These are phyloP conservation scores for Grantiella picta DNA, from an alignment of 2,113 vertebrate genomes.

Conservation along the genomic window DNA sequence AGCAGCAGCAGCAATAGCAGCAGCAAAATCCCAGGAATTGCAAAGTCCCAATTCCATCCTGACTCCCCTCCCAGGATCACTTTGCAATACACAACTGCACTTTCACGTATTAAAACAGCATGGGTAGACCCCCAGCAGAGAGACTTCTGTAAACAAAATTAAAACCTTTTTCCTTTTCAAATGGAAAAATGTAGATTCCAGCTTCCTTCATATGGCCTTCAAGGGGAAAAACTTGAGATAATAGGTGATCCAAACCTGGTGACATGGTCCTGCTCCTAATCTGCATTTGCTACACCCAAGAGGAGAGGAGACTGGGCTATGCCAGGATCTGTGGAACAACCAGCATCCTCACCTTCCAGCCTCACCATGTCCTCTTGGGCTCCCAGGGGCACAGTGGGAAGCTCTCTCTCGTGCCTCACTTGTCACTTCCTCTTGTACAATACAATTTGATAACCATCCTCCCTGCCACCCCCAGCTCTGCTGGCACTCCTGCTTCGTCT, in stretches of 20 bases:
- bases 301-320: neutral
- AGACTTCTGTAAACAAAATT: neutral
- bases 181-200: neutral
- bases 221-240: neutral
- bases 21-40: neutral
- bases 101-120: neutral
- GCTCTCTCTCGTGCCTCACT: fast-evolving
- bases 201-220: neutral
- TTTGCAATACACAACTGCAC: neutral
- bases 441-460: neutral
- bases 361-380: neutral
- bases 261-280: neutral
- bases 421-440: neutral
- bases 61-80: neutral
- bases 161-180: neutral
- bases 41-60: neutral
- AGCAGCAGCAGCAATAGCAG: neutral
- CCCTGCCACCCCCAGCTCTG: neutral
- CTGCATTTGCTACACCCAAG: neutral
- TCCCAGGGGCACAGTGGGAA: neutral
- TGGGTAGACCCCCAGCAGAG: neutral
- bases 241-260: neutral
- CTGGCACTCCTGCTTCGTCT: neutral
- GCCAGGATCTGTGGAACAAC: neutral
- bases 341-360: neutral